These are phyloP conservation scores for Campoplex capitator DNA, from an alignment of 2,888 invertebrate species.

Conservation along the genomic window DNA sequence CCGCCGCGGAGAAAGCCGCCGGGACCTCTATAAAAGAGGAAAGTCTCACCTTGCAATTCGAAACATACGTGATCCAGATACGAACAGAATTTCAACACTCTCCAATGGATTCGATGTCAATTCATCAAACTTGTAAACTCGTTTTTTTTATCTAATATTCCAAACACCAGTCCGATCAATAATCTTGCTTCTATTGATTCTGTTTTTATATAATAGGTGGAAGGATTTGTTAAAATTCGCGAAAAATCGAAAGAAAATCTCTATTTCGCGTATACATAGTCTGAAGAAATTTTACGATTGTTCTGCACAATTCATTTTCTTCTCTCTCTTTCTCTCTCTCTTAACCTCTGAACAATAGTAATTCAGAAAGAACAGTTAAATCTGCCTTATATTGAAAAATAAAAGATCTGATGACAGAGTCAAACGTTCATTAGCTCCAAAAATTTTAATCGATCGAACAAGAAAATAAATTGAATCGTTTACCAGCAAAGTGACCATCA, in stretches of 20 bases:
- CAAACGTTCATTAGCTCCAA: background rate
- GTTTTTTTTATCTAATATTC: background rate
- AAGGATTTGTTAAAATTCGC: too few species aligned
- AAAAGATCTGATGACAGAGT: background rate
- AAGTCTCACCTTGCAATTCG: slow-evolving; percentile 29
- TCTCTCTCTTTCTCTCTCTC: too few species aligned
- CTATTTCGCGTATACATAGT: too few species aligned
- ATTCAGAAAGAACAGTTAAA: background rate
- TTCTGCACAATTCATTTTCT: too few species aligned
- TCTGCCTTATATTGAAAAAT: background rate
- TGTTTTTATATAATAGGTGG: too few species aligned
- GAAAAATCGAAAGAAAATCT: background rate
- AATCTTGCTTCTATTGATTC: too few species aligned
- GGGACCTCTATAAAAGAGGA: slow-evolving; percentile 38
- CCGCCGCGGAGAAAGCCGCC: slow-evolving; percentile 38
- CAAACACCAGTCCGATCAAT: background rate
- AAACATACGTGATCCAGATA: background rate
- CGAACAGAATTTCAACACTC: background rate
- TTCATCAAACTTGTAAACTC: background rate
- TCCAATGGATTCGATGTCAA: background rate
- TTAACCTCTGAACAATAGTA: background rate
- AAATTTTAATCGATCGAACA: background rate
- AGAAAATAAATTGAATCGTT: background rate
- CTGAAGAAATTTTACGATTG: too few species aligned
- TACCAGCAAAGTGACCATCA: background rate